Evolutionary conservation across 2,888 invertebrate genomes (phyloP).

Genomic region (Agrochola macilenta): DNA sequence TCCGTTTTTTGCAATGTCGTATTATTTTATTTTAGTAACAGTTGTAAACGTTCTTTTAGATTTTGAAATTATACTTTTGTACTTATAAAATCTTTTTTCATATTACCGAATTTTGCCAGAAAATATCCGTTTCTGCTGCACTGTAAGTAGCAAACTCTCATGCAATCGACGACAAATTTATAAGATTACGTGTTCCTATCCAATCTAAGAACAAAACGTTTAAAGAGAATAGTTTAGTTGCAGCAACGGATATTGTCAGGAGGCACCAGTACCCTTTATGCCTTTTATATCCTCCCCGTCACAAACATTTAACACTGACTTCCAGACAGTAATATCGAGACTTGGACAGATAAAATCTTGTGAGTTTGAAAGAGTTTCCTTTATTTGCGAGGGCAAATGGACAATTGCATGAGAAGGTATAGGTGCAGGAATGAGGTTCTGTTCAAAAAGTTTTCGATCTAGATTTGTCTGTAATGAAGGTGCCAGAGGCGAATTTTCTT

Average conservation of each 20-base stretch:
- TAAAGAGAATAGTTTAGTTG: slow-evolving; percentile 71
- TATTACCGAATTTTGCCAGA: neutral
- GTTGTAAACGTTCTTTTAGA: neutral
- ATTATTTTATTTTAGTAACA: neutral
- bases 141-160: neutral
- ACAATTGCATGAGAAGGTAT: slow-evolving; percentile 67
- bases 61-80: neutral
- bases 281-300: slow-evolving; percentile 73
- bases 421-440: slow-evolving; percentile 65
- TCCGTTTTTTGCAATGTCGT: slow-evolving; percentile 25
- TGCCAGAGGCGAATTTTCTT: slow-evolving; percentile 43
- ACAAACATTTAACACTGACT: slow-evolving; percentile 83
- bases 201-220: slow-evolving; percentile 67
- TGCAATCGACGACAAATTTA: slow-evolving; percentile 59
- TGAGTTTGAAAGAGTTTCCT: slow-evolving; percentile 71
- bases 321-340: slow-evolving; percentile 81
- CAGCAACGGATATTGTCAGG: slow-evolving; percentile 74
- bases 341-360: slow-evolving; percentile 75
- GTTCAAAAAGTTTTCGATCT: slow-evolving; percentile 63
- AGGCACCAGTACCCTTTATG: slow-evolving; percentile 71
- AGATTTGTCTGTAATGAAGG: slow-evolving; percentile 63
- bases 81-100: neutral
- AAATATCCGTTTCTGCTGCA: neutral
- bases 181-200: slow-evolving; percentile 67
- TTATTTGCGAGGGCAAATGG: slow-evolving; percentile 71